Evolutionary conservation across 2,888 invertebrate genomes (phyloP), one percentile per base, ranked within the genome.

Genomic region (Xylophagus ater): DNA sequence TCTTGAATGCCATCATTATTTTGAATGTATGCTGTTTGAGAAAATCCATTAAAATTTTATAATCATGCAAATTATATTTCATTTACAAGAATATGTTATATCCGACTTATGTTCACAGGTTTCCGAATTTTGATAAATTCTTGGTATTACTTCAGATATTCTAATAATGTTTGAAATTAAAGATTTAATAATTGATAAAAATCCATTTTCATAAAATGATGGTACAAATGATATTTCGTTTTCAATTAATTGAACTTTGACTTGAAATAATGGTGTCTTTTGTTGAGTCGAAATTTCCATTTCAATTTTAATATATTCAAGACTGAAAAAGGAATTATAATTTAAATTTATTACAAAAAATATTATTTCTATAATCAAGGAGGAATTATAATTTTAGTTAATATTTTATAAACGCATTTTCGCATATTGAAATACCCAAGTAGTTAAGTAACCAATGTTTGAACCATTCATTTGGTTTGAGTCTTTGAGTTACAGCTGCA

Each of bases 121-220:
- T n/a, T n/a, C n/a, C 54, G 42, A 67, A 57, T 33, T 68, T 65
- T 49, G 72, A 69, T 40, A 51, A 48, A 85, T 73, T 46, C 87
- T 72, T n/a, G 74, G 72, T 56, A 89, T 78, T 41, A 81, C 62
- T 19, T 77, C 74, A 15, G 80, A 75, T 71, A 87, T 85, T 45
- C 76, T 71, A 60, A 79, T 79, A 58, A 87, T 79, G 54, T 88
- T 86, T 45, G 81, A 73, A 58, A 90, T 69, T 56, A 90, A 73
- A 42, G 74, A 72, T 54, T 75, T 74, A 43, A 89, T 67, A 36
- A 81, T 72, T 47, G 72, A 70, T 47, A 77, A 74, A 52, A 92
- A 77, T 40, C 82, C 81, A 46, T 73, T 73, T 6, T 70, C 59
- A 52, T 84, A 78, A 52, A 89, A 64, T 0, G 83, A 76, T 4